Evolutionary conservation across 2,797 vertebrate species (phyloP).

Genomic region (Poliocrania exsul): DNA sequence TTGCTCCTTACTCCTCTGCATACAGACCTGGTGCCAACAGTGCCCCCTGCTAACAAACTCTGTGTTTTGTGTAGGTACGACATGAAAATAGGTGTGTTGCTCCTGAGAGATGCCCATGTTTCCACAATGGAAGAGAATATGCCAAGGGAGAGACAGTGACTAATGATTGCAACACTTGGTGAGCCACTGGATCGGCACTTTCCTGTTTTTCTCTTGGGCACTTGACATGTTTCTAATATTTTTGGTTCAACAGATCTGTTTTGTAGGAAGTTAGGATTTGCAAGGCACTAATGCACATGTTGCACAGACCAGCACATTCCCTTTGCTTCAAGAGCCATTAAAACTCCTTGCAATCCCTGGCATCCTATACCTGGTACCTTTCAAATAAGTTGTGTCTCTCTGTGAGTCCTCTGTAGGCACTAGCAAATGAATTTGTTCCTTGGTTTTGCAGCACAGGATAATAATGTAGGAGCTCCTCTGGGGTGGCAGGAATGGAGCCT

Average conservation of each 20-base stretch:
- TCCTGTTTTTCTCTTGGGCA: not conserved
- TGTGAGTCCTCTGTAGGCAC: not conserved
- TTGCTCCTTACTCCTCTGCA: not conserved
- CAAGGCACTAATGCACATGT: accelerated
- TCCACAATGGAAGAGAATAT: conserved; percentile 89
- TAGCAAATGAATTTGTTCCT: not conserved
- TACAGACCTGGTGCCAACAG: accelerated
- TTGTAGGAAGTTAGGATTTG: not conserved
- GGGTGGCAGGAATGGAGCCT: not conserved
- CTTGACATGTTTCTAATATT: not conserved
- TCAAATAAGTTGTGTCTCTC: not conserved
- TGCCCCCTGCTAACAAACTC: not conserved
- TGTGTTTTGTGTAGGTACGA: conserved; percentile 81
- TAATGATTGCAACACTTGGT: conserved; percentile 95
- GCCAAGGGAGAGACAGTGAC: conserved; percentile 81
- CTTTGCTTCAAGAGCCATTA: not conserved
- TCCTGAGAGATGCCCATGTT: conserved; percentile 91
- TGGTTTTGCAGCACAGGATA: not conserved
- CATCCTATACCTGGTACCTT: not conserved
- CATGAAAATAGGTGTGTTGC: conserved; percentile 85
- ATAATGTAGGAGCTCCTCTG: not conserved
- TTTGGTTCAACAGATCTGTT: not conserved
- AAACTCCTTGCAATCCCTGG: not conserved
- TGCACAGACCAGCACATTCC: not conserved
- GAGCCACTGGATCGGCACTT: conserved; percentile 14